These are phyloP conservation scores for Notamacropus eugenii DNA, from an alignment of 2,797 vertebrate species.

Conservation along the genomic window DNA sequence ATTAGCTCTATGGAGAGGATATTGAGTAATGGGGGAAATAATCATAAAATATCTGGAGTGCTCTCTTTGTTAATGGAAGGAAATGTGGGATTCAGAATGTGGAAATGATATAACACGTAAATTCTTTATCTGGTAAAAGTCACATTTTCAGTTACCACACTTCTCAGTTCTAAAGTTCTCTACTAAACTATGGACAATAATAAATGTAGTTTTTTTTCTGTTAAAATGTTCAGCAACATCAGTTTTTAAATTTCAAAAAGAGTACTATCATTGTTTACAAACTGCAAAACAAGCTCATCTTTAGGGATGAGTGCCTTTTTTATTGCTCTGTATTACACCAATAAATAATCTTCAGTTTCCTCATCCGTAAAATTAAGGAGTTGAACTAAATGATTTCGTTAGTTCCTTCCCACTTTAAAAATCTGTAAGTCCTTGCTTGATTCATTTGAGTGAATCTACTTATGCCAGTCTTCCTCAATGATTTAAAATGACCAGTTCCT, in stretches of 20 bases:
- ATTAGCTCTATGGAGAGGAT: not conserved
- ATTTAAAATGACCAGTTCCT: not conserved
- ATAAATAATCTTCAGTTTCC: not conserved
- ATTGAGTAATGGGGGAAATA: conserved; percentile 20
- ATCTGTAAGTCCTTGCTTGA: not conserved
- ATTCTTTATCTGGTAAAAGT: conserved; percentile 24
- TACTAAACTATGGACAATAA: conserved; percentile 40
- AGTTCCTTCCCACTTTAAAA: not conserved
- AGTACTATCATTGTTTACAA: not conserved
- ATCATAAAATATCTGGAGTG: conserved; percentile 32
- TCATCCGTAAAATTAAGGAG: not conserved
- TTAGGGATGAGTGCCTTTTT: not conserved
- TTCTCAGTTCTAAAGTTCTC: conserved; percentile 32
- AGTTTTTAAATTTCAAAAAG: not conserved
- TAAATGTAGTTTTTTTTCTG: not conserved
- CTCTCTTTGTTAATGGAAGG: conserved; percentile 3
- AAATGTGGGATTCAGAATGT: conserved; percentile 29
- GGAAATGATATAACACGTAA: not conserved
- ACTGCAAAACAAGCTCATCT: not conserved
- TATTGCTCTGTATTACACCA: not conserved
- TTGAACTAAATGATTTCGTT: not conserved
- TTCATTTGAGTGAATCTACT: not conserved
- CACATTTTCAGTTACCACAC: conserved; percentile 13
- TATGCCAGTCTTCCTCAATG: not conserved
- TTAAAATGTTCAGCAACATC: not conserved